A percentile compares a stretch with the other conserved stretches of the same genome.
These are phyloP conservation scores for Lepidurus arcticus DNA, from an alignment of 1,140 invertebrate genomes.

Conservation along the genomic window DNA sequence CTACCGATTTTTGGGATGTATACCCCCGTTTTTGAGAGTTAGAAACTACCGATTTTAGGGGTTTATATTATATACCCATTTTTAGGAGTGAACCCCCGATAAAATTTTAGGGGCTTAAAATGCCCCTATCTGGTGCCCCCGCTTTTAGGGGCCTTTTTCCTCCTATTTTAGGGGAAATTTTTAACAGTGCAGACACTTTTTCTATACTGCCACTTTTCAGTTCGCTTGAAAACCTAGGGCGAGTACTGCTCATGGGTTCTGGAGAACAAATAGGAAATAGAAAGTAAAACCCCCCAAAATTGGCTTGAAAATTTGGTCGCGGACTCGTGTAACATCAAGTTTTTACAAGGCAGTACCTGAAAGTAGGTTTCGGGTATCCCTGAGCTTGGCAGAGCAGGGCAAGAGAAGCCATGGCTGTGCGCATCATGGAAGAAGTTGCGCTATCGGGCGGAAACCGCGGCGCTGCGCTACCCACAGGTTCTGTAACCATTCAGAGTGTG, in stretches of 20 bases:
- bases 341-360: slow-evolving; percentile 48
- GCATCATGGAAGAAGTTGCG: slow-evolving; percentile 24
- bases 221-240: slow-evolving; percentile 36
- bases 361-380: slow-evolving; percentile 62
- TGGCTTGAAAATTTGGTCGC: too few relatives aligned
- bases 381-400: slow-evolving; percentile 63
- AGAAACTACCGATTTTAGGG: too few relatives aligned
- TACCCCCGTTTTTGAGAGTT: too few relatives aligned
- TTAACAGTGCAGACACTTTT: too few relatives aligned
- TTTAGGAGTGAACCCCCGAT: too few relatives aligned
- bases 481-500: background rate
- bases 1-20: too few relatives aligned
- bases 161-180: too few relatives aligned
- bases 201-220: slow-evolving; percentile 38
- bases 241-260: slow-evolving; percentile 38
- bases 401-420: background rate
- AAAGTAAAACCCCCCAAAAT: background rate
- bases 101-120: too few relatives aligned
- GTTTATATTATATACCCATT: too few relatives aligned
- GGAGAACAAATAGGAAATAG: slow-evolving; percentile 23
- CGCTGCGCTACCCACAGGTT: slow-evolving; percentile 29
- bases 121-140: too few relatives aligned
- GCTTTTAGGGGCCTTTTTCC: too few relatives aligned
- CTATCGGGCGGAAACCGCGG: slow-evolving; percentile 25
- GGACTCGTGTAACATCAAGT: background rate